These are phyloP conservation scores for Cybosia mesomella DNA, from an alignment of 2,888 invertebrate genomes.

Conservation along the genomic window DNA sequence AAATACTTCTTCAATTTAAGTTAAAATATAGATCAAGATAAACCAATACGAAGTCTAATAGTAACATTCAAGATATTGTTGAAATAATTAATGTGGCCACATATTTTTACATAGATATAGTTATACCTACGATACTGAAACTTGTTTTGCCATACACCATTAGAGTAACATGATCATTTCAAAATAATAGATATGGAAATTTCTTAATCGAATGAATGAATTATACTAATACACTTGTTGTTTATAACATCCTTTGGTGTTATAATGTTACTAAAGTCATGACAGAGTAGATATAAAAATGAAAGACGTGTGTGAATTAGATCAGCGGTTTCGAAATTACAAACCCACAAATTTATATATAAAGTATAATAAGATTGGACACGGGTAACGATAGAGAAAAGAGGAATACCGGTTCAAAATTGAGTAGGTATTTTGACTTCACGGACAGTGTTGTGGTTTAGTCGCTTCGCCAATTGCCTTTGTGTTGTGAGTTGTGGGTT, in stretches of 20 bases:
- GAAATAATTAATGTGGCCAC: slow-evolving; percentile 12
- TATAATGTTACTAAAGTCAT: background rate
- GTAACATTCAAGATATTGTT: background rate
- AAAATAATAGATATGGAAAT: slow-evolving; percentile 64
- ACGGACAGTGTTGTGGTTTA: slow-evolving; percentile 1
- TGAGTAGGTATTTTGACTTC: background rate
- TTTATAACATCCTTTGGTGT: slow-evolving; percentile 52
- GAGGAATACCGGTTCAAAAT: background rate
- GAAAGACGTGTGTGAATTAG: background rate
- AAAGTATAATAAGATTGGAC: background rate
- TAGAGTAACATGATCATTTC: slow-evolving; percentile 58
- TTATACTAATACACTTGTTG: slow-evolving; percentile 61
- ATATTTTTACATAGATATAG: slow-evolving; percentile 26
- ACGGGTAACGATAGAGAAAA: background rate
- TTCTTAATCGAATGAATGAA: slow-evolving; percentile 55
- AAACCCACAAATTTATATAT: slow-evolving; percentile 6
- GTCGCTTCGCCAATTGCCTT: background rate
- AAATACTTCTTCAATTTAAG: background rate
- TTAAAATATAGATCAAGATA: background rate
- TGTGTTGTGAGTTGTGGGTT: background rate
- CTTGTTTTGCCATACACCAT: slow-evolving; percentile 46
- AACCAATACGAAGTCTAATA: slow-evolving; percentile 6
- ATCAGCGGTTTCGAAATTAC: background rate
- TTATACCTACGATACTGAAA: slow-evolving; percentile 32
- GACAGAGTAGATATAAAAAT: background rate